Percentiles rank a stretch among this genome's conserved stretches.
These are phyloP conservation scores for Anser brachyrhynchus DNA, from an alignment of 2,113 vertebrate species.

Conservation along the genomic window DNA sequence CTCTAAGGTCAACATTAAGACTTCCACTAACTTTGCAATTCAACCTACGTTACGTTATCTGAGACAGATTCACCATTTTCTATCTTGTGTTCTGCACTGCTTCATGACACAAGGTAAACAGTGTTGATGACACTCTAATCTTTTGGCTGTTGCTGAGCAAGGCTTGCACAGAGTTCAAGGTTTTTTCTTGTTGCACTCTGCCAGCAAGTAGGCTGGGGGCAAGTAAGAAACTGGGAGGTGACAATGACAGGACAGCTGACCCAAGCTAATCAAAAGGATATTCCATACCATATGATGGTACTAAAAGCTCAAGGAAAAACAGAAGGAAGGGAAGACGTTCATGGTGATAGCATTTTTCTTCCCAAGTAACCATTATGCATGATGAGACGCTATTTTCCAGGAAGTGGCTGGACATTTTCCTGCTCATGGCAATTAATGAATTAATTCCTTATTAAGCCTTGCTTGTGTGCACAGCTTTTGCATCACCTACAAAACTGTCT, in stretches of 20 bases:
- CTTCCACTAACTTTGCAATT: background rate
- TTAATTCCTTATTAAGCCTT: background rate
- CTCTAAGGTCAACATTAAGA: background rate
- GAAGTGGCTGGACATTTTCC: background rate
- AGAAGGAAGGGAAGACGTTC: background rate
- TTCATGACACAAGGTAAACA: background rate
- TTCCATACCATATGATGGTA: background rate
- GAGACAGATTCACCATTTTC: background rate
- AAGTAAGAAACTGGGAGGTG: background rate
- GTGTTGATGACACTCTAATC: background rate
- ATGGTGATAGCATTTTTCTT: background rate
- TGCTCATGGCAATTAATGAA: background rate
- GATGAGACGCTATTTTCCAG: background rate
- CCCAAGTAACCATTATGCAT: background rate
- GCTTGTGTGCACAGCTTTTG: background rate
- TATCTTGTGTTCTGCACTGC: background rate
- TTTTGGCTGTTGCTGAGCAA: background rate
- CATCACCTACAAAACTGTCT: background rate
- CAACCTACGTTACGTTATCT: background rate
- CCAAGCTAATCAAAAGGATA: background rate
- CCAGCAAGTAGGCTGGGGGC: background rate
- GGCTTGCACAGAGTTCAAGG: accelerated
- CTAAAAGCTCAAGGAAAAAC: background rate
- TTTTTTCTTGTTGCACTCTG: background rate
- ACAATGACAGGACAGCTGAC: background rate